Percentiles rank a stretch among this genome's conserved stretches.
These are phyloP conservation scores for Coreius guichenoti DNA, from an alignment of 2,797 vertebrate genomes.

Conservation along the genomic window DNA sequence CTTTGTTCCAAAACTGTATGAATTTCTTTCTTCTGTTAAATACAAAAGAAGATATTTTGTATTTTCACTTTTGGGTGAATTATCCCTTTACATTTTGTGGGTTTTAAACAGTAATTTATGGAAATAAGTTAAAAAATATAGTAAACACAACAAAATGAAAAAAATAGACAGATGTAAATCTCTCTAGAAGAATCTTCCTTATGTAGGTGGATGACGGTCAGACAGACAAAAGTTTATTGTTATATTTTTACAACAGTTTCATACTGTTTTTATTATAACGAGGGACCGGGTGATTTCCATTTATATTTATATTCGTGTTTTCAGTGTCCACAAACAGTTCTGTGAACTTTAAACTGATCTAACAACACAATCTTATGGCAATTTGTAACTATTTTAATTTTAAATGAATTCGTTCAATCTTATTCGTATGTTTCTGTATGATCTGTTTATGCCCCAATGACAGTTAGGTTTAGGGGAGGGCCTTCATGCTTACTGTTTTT, in stretches of 20 bases:
- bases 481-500: neutral
- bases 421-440: neutral
- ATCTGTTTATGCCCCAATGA: neutral
- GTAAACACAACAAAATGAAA: neutral
- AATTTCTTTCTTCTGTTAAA: neutral
- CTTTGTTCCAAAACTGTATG: neutral
- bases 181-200: neutral
- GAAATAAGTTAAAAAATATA: slow-evolving; percentile 2
- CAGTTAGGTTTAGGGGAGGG: too few species aligned
- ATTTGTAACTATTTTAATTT: neutral
- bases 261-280: slow-evolving; percentile 3
- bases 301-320: slow-evolving; percentile 24
- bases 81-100: neutral
- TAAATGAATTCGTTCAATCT: neutral
- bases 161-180: neutral
- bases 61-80: neutral
- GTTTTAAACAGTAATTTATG: neutral
- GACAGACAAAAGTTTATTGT: neutral
- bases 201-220: neutral
- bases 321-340: slow-evolving; percentile 37
- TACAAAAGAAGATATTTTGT: slow-evolving; percentile 26
- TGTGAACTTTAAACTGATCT: neutral
- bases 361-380: neutral
- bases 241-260: neutral
- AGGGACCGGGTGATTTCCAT: slow-evolving; percentile 35